Percentiles rank a stretch among this genome's conserved stretches.
Conservation (phyloP, 2,888 invertebrate species). For the Listrodromus nycthemerus region DNA sequence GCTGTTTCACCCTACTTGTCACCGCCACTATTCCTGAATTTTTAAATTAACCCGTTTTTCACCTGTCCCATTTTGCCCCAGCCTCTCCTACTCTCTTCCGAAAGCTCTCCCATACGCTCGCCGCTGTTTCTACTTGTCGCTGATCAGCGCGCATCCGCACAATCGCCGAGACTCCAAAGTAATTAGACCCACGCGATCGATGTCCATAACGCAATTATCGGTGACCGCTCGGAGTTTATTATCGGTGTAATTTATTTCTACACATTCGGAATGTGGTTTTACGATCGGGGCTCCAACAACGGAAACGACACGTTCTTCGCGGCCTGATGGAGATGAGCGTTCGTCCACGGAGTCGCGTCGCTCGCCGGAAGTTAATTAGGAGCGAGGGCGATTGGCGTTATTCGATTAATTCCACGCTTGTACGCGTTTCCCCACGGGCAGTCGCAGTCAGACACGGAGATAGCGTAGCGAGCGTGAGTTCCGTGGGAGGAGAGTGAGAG, state of each 20-base stretch:
- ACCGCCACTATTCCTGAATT: too few relatives aligned
- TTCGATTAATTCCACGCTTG: slow-evolving; percentile 71
- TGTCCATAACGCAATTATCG: slow-evolving; percentile 32
- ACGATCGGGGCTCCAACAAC: slow-evolving; percentile 42
- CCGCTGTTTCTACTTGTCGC: neutral
- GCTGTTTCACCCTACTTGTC: too few relatives aligned
- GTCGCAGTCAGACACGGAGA: slow-evolving; percentile 30
- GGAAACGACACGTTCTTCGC: slow-evolving; percentile 43
- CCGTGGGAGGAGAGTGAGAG: slow-evolving; percentile 42
- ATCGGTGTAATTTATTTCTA: slow-evolving; percentile 44
- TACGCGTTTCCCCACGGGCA: slow-evolving; percentile 57
- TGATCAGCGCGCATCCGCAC: slow-evolving; percentile 10
- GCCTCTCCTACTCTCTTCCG: too few relatives aligned
- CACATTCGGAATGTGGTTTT: neutral
- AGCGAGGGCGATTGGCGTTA: slow-evolving; percentile 67
- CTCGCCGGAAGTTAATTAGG: slow-evolving; percentile 71
- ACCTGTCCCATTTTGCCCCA: too few relatives aligned
- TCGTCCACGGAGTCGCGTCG: slow-evolving; percentile 20
- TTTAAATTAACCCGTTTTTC: neutral
- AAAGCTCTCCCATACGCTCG: neutral
- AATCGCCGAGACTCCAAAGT: neutral
- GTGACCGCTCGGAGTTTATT: slow-evolving; percentile 3
- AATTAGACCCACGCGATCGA: slow-evolving; percentile 55
- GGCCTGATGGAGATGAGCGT: slow-evolving; percentile 55
- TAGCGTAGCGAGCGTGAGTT: slow-evolving; percentile 23